Base-by-base conservation (phyloP, 2,113 vertebrate genomes). In the Neopipo cinnamomea region DNA sequence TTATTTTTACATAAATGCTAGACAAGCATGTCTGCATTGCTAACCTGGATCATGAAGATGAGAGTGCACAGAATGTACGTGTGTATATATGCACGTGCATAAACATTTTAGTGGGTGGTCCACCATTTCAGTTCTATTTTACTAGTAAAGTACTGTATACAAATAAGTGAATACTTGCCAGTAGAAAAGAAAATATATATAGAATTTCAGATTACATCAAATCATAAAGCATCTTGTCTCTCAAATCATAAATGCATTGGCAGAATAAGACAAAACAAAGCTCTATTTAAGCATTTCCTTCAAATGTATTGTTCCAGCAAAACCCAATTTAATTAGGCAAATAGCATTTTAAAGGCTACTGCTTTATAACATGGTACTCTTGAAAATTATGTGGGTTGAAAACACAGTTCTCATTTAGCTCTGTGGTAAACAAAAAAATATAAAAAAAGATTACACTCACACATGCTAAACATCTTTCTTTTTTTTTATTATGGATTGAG, bases 1-100 rank as follows among this genome's bases (percentile, higher is more conserved):
- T 94, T 98, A 97, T 98, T 98, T 97, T 98, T 98, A 98, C 97
- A 98, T 97, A 97, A 97, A 97, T 95, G 95, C 95, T 96, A 97
- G 96, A 97, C 97, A 97, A 97, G 96, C 96, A 93, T 96, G 96
- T 96, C 97, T 97, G 93, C 49, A 3, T 92, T 94, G 94, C 95
- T 91, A 97, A 97, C 93, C 89, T 96, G 91, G 70, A 94, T 96
- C 94, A 74, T 70, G 81, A 95, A 95, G 95, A 62, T 44, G 94
- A 94, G 95, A 97, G 88, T 67, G 77, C 92, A 91, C 93, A 90
- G 91, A 93, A 96, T 85, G 88, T 76, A 93, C 15, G 3, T 52
- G 62, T 70, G 88, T 92, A 78, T 93, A 84, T 77, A 84, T 93
- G 76, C 17, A 4, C 14, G 59, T 90, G 89, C 89, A 95, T 92